Evolutionary conservation across 2,113 vertebrate species (phyloP), one percentile per base, ranked within the genome.

Genomic region (Microcebus tavaratra): DNA sequence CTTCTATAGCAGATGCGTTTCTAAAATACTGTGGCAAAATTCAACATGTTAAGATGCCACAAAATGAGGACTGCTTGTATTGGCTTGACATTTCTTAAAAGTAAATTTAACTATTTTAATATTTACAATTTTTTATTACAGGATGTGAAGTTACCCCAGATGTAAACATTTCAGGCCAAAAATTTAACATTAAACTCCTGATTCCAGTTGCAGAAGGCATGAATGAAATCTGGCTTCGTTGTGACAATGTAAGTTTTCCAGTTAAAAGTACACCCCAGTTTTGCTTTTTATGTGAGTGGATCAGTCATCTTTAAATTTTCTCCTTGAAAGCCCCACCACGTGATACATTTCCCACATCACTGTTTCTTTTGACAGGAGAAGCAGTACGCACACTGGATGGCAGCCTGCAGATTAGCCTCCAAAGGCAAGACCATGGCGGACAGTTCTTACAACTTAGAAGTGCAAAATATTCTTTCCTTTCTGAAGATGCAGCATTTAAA

Each of bases 361-460:
- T 48, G 7, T 39, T 89, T 27, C 89, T 95, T 91, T 0, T n/a
- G 68, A 67, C 98, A 99, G 99, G 99, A 99, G 98, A 99, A 99
- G 34, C 99, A 99, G 97, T 99, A 99, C 0, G 99, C 99, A 59
- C 99, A 99, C 98, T 99, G 99, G 99, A 99, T 99, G 99, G 99
- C 99, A 5, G 99, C 99, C 14, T 99, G 99, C 94, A 99, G 99
- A 89, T 93, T 99, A 95, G 99, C 99, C 84, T 99, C 99, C 95
- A 99, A 99, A 97, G 99, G 99, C 84, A 99, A 99, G 98, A 99
- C 99, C 42, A 99, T 99, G 99, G 99, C 99, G 0, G 99, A 99
- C 98, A 99, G 99, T 96, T 99, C 99, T 1, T 99, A 99, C 80
- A 99, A 99, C 97, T 95, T 99, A 97, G 99, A 99, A 95, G 99